phyloP scores from a whole-genome alignment of 2,888 invertebrate genomes.

The Ceraclea dissimilis region DNA sequence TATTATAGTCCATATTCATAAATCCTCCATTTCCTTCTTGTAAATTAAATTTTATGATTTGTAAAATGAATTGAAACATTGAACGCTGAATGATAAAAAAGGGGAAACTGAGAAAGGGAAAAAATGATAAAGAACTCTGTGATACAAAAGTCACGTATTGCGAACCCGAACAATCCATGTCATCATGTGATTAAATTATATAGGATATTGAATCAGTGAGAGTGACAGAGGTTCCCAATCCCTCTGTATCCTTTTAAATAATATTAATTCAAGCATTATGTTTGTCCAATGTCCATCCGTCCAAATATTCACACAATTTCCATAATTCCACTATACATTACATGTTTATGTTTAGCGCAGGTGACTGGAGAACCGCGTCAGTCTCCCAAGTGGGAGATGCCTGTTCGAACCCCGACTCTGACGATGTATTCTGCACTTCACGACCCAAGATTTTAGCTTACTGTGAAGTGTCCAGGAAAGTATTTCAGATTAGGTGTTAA shows the following conservation, averaged over 20 bases:
- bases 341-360: too few species aligned
- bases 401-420: too few species aligned
- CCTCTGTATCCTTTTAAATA: neutral
- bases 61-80: constrained; percentile 1
- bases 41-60: constrained; percentile 1
- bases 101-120: neutral
- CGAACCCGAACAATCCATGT: neutral
- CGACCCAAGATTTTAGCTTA: too few species aligned
- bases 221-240: neutral
- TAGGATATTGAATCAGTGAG: neutral
- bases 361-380: too few species aligned
- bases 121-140: neutral
- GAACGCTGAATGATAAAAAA: neutral
- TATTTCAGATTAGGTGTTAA: too few species aligned
- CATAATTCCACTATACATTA: too few species aligned
- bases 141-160: neutral
- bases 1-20: neutral
- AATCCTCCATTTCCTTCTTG: neutral
- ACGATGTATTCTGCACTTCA: too few species aligned
- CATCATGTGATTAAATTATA: neutral
- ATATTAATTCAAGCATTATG: too few species aligned
- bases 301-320: too few species aligned
- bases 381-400: too few species aligned
- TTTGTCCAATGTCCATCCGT: too few species aligned
- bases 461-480: too few species aligned